Base-by-base conservation (phyloP, 2,888 invertebrate genomes). In the Plutella xylostella region DNA sequence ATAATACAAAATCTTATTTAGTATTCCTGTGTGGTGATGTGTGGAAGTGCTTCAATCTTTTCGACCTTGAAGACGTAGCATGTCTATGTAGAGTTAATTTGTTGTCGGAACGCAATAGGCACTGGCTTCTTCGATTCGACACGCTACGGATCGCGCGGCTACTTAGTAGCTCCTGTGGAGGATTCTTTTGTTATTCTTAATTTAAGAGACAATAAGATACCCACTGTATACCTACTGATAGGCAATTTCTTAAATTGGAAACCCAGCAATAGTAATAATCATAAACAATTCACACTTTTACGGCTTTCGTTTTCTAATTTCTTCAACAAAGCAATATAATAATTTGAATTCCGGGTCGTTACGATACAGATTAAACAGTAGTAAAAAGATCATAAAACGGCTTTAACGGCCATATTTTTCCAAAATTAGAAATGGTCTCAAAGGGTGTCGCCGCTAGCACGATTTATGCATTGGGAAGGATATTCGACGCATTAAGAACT, bases 321-420 rank as follows among this genome's bases (percentile, higher is more conserved):
- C 31, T 42, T 19, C 30, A 25, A 42, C 42, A 42, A 42, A 19
- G 40, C 4, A 42, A 18, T 14, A 34, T 22, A 20, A 34, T 43
- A 43, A 43, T 14, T 43, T 34, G 12, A 17, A 43, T 34, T 43
- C 19, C 7, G 18, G 19, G 14, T 42, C 64, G 66, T 76, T 70
- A 68, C 64, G 56, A 63, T 58, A 58, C 67, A 78, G 75, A 77
- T 79, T 80, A 79, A 79, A 79, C 72, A 74, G 77, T 75, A 76
- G 74, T 82, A 79, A 82, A 80, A 72, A 48, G 49, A 48, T 70
- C 72, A 68, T 82, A 66, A 80, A 80, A 66, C 52, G 69, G 73
- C 76, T 74, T 77, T 76, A 63, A 68, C 64, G 64, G 64, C 61
- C 60, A 72, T 74, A 73, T 72, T 73, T 74, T 68, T 66, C 63